Evolutionary conservation across 1,140 invertebrate genomes (phyloP), one percentile per base, ranked within the genome.

Genomic region (Eupristina koningsbergeri): DNA sequence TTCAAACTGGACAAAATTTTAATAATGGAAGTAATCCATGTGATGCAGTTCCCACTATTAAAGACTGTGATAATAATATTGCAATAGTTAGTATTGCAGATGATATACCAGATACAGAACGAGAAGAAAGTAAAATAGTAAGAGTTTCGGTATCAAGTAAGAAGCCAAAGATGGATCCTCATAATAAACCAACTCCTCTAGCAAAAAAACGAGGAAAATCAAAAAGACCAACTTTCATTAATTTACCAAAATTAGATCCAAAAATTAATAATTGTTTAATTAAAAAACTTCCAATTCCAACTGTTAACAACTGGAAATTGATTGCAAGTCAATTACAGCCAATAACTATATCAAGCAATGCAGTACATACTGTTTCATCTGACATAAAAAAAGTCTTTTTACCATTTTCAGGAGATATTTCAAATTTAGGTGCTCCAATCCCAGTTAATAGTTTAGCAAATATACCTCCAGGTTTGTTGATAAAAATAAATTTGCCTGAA

Each of bases 401-500:
- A 19, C 91, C 91, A 9, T 92, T 92, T 85, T 82, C 91, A 13
- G 90, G 90, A 0, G 88, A 92, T 83, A 90, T 92, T 85, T 87
- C 92, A 26, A 90, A 88, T 79, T 85, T 92, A 34, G 92, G 91
- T 11, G 87, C 89, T 64, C 92, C 92, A 0, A 92, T 92, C 81
- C 91, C 91, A 19, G 92, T 93, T 8, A 84, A 92, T 45, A 92
- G 92, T 87, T 86, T 93, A 22, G 90, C 91, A 19, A 91, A 90
- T 64, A 92, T 92, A 67, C 92, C 92, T 19, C 91, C 92, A 5
- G 92, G 92, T 41, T 84, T 93, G 22, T 78, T 93, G 11, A 92
- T 92, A n/a, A 93, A 93, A 83, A 92, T 93, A n/a, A 89, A 92
- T 84, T 80, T 93, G 19, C 91, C 92, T 0, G 89, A 90, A 15